Evolutionary conservation across 2,797 vertebrate genomes (phyloP).

Genomic region (Mus caroli): DNA sequence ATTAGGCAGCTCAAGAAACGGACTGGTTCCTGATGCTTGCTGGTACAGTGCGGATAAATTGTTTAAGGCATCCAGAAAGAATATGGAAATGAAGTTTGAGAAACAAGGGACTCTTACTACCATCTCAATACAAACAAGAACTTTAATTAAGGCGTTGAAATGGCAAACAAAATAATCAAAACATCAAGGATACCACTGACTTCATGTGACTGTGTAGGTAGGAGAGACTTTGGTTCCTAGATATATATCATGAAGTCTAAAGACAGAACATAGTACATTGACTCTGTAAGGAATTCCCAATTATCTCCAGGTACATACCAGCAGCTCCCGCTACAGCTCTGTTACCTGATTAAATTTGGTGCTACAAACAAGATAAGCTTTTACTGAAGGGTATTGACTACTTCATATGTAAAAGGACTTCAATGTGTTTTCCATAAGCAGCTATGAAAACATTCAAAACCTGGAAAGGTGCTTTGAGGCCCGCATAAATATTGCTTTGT

Average conservation of each 20-base stretch:
- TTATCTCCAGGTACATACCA: neutral
- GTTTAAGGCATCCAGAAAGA: neutral
- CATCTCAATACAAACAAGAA: neutral
- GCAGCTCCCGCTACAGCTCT: neutral
- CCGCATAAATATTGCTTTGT: neutral
- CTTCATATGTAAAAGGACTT: neutral
- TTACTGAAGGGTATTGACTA: neutral
- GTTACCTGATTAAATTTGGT: neutral
- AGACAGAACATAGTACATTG: neutral
- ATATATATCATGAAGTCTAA: neutral
- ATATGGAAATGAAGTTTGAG: neutral
- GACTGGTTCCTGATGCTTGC: neutral
- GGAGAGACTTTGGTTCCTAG: neutral
- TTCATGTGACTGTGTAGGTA: conserved; percentile 15
- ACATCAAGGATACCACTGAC: neutral
- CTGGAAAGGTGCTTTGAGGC: neutral
- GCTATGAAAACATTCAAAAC: neutral
- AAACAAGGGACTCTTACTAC: neutral
- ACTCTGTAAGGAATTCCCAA: neutral
- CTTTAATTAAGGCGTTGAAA: neutral
- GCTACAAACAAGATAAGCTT: neutral
- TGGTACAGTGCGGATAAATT: neutral
- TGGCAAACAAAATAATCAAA: neutral
- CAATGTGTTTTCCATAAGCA: neutral
- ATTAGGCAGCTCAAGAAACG: neutral